Evolutionary conservation across 2,797 vertebrate genomes (phyloP).

Genomic region (Amniataba percoides): DNA sequence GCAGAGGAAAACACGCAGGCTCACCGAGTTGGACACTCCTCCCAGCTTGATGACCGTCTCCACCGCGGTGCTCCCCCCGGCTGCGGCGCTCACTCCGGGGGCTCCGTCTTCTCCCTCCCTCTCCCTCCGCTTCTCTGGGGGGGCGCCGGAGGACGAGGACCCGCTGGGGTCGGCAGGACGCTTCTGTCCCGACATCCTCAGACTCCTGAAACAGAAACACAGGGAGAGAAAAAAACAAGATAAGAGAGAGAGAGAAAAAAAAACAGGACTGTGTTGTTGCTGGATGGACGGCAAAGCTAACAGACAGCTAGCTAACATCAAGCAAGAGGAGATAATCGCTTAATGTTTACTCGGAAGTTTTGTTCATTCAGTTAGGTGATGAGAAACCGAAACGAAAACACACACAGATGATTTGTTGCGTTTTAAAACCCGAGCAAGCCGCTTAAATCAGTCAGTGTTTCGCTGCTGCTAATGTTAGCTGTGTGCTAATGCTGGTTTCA

Average conservation of each 20-base stretch:
- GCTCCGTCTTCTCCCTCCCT: conserved; percentile 83
- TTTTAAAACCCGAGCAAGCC: not conserved
- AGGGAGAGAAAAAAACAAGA: not conserved
- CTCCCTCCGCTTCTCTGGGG: conserved; percentile 85
- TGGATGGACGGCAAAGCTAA: not conserved
- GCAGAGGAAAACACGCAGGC: conserved; percentile 3
- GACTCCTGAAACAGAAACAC: conserved; percentile 37
- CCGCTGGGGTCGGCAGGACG: conserved; percentile 82
- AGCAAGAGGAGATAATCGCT: accelerated
- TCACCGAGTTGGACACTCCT: conserved; percentile 93
- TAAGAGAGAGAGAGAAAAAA: not conserved
- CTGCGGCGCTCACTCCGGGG: conserved; percentile 77
- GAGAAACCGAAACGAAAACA: accelerated
- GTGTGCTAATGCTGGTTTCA: conserved; percentile 49
- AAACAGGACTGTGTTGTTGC: not conserved
- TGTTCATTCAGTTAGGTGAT: accelerated
- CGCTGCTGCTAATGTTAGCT: conserved; percentile 62
- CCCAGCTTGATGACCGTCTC: conserved; percentile 95
- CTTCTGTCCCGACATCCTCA: conserved; percentile 87
- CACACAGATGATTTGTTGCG: not conserved
- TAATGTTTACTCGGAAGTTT: not conserved
- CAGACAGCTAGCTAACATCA: too few species aligned
- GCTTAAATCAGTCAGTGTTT: conserved; percentile 7
- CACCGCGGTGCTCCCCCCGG: conserved; percentile 85
- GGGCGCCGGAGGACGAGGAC: conserved; percentile 77